phyloP scores from a whole-genome alignment of 2,888 invertebrate species.

The Ischnura elegans region DNA sequence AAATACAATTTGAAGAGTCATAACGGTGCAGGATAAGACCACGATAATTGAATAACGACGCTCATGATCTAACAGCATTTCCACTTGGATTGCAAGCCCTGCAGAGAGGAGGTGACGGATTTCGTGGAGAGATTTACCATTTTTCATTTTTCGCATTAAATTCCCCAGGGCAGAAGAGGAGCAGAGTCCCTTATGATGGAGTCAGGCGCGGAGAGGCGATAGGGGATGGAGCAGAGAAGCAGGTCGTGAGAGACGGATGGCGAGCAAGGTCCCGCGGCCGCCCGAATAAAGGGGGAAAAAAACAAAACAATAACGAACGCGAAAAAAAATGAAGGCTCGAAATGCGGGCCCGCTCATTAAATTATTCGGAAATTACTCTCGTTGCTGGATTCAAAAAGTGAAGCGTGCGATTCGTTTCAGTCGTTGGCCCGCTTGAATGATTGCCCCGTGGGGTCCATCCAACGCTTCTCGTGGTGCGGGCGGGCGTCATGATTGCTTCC shows the following conservation, averaged over 20 bases:
- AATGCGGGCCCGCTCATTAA: background rate
- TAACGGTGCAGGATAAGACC: too few species aligned
- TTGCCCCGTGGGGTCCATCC: background rate
- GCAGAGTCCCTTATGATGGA: background rate
- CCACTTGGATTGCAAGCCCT: too few species aligned
- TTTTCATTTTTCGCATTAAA: background rate
- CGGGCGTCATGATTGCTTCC: background rate
- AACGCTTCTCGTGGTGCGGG: background rate
- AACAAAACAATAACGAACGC: background rate
- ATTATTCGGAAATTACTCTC: conserved; percentile 31
- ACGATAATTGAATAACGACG: too few species aligned
- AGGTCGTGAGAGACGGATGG: conserved; percentile 30
- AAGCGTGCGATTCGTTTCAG: conserved; percentile 35
- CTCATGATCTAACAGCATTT: too few species aligned
- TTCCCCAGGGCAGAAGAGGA: background rate
- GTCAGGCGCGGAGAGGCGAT: background rate
- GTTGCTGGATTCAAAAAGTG: conserved; percentile 21
- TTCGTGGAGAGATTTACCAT: background rate
- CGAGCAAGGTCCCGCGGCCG: background rate
- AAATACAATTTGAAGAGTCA: too few species aligned
- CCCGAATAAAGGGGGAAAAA: background rate
- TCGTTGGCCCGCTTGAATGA: background rate
- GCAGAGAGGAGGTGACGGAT: background rate
- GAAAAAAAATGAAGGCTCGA: background rate
- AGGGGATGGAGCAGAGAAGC: background rate